Conservation (phyloP, 2,797 vertebrate species). For the Poecilia gillii region DNA sequence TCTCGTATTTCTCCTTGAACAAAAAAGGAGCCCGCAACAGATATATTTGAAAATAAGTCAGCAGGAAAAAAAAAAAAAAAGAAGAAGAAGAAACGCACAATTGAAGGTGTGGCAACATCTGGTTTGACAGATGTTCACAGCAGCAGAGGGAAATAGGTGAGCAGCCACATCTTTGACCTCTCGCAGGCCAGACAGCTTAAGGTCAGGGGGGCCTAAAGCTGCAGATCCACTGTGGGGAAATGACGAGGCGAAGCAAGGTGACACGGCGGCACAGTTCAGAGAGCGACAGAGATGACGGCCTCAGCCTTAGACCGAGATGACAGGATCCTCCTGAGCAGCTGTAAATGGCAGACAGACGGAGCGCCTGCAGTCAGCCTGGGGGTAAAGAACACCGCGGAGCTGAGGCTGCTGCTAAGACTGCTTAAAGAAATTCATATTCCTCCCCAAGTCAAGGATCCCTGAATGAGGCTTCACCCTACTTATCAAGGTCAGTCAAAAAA, state of each 20-base stretch:
- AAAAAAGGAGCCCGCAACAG: neutral
- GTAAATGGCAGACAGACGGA: neutral
- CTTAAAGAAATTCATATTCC: neutral
- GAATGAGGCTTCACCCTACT: neutral
- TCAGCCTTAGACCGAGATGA: neutral
- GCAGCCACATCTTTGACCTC: neutral
- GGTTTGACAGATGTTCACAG: slow-evolving; percentile 6
- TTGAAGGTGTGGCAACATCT: neutral
- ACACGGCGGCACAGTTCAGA: neutral
- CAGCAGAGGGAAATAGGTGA: neutral
- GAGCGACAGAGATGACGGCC: neutral
- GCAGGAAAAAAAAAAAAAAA: neutral
- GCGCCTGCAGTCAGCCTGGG: slow-evolving; percentile 1
- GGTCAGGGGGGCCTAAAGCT: neutral
- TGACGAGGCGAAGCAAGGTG: neutral
- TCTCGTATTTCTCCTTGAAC: neutral
- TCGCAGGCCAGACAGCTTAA: neutral
- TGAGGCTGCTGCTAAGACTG: neutral
- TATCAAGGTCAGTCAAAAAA: neutral
- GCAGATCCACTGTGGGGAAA: neutral
- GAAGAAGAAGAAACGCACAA: neutral
- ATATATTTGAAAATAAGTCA: neutral
- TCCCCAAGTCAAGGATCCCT: neutral
- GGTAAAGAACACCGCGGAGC: slow-evolving; percentile 1
- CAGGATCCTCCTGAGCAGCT: neutral